These are phyloP conservation scores for Ailurus styani DNA, from an alignment of 2,113 vertebrate genomes.

Conservation along the genomic window DNA sequence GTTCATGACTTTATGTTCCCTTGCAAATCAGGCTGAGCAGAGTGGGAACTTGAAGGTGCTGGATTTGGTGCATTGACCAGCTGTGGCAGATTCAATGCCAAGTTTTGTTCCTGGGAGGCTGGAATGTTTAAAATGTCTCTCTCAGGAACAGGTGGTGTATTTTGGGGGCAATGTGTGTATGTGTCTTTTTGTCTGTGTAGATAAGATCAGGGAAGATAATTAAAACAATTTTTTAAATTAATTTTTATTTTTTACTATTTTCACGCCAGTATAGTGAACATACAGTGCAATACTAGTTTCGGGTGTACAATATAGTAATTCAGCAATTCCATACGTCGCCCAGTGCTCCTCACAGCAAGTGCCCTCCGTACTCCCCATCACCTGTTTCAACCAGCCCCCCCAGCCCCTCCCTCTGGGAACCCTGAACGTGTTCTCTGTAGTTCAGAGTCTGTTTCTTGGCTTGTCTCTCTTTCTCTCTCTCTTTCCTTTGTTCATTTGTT, in stretches of 20 bases:
- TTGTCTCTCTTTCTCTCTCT: too few species aligned
- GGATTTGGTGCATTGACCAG: not conserved
- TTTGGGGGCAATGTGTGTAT: not conserved
- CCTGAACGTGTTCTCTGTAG: not conserved
- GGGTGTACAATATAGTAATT: not conserved
- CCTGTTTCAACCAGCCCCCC: not conserved
- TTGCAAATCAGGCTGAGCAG: not conserved
- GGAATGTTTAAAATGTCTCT: not conserved
- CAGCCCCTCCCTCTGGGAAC: not conserved
- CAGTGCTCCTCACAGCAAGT: not conserved
- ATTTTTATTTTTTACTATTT: not conserved
- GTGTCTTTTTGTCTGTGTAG: not conserved
- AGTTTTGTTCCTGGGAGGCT: not conserved
- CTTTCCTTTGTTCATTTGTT: not conserved
- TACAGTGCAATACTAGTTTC: not conserved
- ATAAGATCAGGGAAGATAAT: not conserved
- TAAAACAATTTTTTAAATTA: not conserved
- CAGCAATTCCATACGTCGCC: not conserved
- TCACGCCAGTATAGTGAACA: not conserved
- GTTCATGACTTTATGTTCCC: not conserved
- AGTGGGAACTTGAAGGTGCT: not conserved
- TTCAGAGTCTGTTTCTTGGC: not conserved
- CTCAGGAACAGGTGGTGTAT: not conserved
- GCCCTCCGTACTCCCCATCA: not conserved
- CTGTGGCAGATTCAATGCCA: not conserved